Percentiles rank a stretch among this genome's conserved stretches.
phyloP scores from a whole-genome alignment of 2,888 invertebrate species.

The Lysandra bellargus region DNA sequence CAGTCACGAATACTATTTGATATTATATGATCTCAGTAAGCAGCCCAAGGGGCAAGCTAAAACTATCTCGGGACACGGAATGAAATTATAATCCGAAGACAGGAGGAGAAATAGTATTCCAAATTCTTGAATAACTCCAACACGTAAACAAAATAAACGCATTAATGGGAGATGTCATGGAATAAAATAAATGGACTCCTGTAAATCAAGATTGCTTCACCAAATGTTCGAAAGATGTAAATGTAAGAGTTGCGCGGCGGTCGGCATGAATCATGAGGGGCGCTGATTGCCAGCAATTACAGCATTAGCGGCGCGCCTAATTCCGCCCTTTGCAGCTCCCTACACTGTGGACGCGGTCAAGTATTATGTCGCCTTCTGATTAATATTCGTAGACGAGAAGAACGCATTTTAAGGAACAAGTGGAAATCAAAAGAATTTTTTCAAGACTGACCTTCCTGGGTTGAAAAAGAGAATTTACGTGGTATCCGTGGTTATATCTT shows the following conservation, averaged over 20 bases:
- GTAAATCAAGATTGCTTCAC: slow-evolving; percentile 42
- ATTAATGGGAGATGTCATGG: slow-evolving; percentile 32
- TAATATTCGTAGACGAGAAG: not conserved
- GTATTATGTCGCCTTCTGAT: slow-evolving; percentile 38
- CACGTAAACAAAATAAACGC: not conserved
- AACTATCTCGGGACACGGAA: not conserved
- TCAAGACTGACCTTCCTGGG: not conserved
- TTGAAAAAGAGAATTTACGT: not conserved
- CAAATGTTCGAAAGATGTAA: slow-evolving; percentile 65
- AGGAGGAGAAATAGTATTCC: not conserved
- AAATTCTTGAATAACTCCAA: not conserved
- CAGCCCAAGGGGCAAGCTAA: not conserved
- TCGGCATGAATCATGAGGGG: slow-evolving; percentile 69
- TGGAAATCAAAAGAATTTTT: not conserved
- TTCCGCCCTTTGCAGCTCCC: slow-evolving; percentile 59
- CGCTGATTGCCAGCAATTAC: slow-evolving; percentile 76
- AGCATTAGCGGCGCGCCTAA: slow-evolving; percentile 76
- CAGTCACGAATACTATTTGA: no score
- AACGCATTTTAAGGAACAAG: not conserved
- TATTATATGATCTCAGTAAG: not conserved
- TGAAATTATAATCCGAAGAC: not conserved
- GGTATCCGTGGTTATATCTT: no score
- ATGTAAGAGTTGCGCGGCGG: slow-evolving; percentile 49
- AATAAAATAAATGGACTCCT: slow-evolving; percentile 40
- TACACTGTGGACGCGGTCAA: slow-evolving; percentile 50